A percentile compares a stretch with the other conserved stretches of the same genome.
Conservation (phyloP, 2,797 vertebrate genomes). For the Triplophysa yarkandensis region DNA sequence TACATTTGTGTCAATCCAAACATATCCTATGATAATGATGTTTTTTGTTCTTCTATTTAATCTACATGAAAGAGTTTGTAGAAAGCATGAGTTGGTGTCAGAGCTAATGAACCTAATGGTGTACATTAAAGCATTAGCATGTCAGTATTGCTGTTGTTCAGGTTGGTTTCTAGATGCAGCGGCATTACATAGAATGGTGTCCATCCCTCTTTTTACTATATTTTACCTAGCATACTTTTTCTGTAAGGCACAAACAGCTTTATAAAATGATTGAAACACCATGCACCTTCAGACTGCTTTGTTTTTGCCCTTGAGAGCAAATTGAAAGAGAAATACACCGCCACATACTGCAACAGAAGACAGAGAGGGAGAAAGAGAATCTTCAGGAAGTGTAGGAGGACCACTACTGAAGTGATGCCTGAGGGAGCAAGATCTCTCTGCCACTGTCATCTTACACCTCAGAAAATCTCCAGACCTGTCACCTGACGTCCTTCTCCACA, state of each 20-base stretch:
- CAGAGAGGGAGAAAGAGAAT: background rate
- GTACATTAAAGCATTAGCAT: slow-evolving; percentile 5
- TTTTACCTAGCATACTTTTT: slow-evolving; percentile 5
- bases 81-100: slow-evolving; percentile 6
- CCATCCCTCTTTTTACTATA: background rate
- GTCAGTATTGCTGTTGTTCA: slow-evolving; percentile 11
- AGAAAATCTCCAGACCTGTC: slow-evolving; percentile 28
- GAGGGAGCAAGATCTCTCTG: slow-evolving; percentile 28
- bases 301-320: slow-evolving; percentile 43
- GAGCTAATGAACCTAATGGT: slow-evolving; percentile 3
- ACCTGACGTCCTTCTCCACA: slow-evolving; percentile 10
- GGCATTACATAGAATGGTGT: background rate
- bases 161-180: slow-evolving; percentile 6
- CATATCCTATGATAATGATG: background rate
- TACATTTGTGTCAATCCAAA: slow-evolving; percentile 8
- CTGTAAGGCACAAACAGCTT: background rate
- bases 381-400: slow-evolving; percentile 25
- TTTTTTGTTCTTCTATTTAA: background rate
- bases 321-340: slow-evolving; percentile 32
- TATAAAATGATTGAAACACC: slow-evolving; percentile 22
- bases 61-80: slow-evolving; percentile 5
- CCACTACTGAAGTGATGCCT: slow-evolving; percentile 35
- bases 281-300: slow-evolving; percentile 34
- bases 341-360: slow-evolving; percentile 12
- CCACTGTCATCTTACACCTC: slow-evolving; percentile 29